Evolutionary conservation across 2,888 invertebrate genomes (phyloP), one percentile per base, ranked within the genome.

Genomic region (Aporophyla nigra): DNA sequence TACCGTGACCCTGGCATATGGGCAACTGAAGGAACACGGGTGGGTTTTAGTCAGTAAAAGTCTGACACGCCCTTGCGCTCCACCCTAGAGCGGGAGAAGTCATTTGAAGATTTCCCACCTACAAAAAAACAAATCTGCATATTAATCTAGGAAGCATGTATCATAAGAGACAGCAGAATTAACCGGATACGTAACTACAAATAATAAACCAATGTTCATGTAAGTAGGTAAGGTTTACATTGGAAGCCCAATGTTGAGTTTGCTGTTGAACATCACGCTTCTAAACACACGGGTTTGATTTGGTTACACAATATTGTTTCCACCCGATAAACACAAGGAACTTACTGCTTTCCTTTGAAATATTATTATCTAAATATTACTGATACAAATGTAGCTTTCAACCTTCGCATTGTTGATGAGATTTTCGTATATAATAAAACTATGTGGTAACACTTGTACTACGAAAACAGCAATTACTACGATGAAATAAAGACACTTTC

Each of bases 301-400:
- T 24, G 12, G n/a, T 43, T 43, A 43, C 40, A 21, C 43, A 59
- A 61, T 61, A 53, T 71, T 43, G 59, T 71, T 71, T 74, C 71
- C 51, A 74, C 27, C 24, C 59, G 43, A 58, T 73, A 73, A 27
- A 54, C 68, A 19, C 27, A 7, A 14, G 19, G 33, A 54, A 27
- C 21, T 43, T 19, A 46, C 59, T 51, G 71, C 9, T 61, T 43
- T 27, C 16, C 51, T 71, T 46, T 43, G 43, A 27, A 59, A 59
- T 21, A 43, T 51, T 56, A 24, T 27, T 46, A 43, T 74, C 21
- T 24, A 67, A 58, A 66, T 51, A 27, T n/a, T 59, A 59, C 14
- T 68, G 12, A n/a, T 5, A 53, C 6, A 33, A 33, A 24, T 24
- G 24, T 21, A 21, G 27, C 21, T n/a, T 14, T 21, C 7, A 5